phyloP scores from a whole-genome alignment of 2,113 vertebrate genomes.

The Oncorhynchus masou region DNA sequence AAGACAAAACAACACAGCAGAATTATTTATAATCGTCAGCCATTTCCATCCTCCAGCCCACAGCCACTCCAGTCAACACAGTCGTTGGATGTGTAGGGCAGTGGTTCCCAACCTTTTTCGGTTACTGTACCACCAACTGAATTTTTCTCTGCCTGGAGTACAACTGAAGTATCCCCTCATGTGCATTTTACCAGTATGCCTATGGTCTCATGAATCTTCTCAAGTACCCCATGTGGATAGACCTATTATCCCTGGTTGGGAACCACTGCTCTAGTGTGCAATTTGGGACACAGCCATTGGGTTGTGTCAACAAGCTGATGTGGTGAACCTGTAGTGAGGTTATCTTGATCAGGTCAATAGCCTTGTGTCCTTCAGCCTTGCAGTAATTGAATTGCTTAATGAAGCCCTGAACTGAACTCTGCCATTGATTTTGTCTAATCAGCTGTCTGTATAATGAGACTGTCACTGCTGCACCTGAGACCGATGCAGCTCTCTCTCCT shows the following conservation, averaged over 20 bases:
- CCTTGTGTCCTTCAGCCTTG: background rate
- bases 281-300: background rate
- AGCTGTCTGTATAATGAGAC: constrained; percentile 45
- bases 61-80: too few relatives aligned
- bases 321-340: background rate
- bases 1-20: too few relatives aligned
- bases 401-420: background rate
- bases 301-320: background rate
- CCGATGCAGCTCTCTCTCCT: constrained; percentile 18
- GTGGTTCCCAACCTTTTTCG: background rate
- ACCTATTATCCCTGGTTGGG: too few relatives aligned
- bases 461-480: constrained; percentile 57
- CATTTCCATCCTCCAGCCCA: too few relatives aligned
- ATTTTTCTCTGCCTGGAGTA: background rate
- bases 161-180: background rate
- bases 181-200: background rate
- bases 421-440: constrained; percentile 56
- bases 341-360: background rate
- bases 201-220: too few relatives aligned
- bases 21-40: too few relatives aligned
- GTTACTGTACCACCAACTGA: too few relatives aligned
- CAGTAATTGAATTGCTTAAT: background rate
- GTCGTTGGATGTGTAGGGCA: background rate
- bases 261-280: background rate
- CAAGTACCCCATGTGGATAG: background rate